Percentiles rank a stretch among this genome's conserved stretches.
Conservation (phyloP, 2,797 vertebrate species). For the Myotis planiceps region DNA sequence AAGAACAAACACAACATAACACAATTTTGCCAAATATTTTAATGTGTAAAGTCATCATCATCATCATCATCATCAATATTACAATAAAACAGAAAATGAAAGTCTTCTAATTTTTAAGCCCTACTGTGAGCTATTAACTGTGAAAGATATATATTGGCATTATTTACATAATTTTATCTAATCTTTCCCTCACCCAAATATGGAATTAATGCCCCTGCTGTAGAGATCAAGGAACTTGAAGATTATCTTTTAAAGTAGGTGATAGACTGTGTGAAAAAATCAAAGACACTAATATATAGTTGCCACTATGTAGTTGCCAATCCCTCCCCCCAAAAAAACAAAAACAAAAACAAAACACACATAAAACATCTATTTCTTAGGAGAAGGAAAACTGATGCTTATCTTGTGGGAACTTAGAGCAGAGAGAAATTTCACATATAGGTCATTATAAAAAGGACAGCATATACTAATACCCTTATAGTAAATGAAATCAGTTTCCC, state of each 20-base stretch:
- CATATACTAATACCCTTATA: background rate
- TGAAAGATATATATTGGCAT: background rate
- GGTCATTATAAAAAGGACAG: background rate
- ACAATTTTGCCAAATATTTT: background rate
- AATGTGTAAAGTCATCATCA: background rate
- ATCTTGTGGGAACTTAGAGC: background rate
- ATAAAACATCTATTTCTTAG: background rate
- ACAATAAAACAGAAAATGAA: background rate
- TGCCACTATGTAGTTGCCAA: background rate
- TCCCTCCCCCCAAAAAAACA: background rate
- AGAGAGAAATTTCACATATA: background rate
- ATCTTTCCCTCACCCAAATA: background rate
- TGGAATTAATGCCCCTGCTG: background rate
- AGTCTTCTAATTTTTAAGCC: background rate
- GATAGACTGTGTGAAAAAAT: background rate
- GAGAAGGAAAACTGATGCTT: background rate
- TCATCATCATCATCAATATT: background rate
- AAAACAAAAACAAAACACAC: background rate
- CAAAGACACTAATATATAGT: background rate
- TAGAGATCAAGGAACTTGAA: background rate
- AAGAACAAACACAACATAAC: background rate
- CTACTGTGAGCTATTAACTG: background rate
- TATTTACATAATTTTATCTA: background rate
- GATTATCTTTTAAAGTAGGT: background rate
- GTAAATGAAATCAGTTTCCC: background rate